Conservation (phyloP, 2,113 vertebrate species). For the Accipiter virgatus region DNA sequence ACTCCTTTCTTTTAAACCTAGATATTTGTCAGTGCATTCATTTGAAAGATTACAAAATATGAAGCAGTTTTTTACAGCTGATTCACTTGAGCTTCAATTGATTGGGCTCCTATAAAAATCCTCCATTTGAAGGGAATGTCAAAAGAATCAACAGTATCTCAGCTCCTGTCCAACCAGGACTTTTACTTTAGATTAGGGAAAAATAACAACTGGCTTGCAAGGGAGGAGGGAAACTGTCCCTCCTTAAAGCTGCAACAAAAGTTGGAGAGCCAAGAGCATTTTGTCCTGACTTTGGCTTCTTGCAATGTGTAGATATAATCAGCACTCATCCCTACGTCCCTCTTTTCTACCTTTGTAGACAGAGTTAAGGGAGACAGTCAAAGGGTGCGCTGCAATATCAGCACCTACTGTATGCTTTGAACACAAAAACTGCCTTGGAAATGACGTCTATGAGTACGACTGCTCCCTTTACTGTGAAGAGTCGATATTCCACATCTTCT, state of each 20-base stretch:
- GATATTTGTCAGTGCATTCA: conserved; percentile 58
- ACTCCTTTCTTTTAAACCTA: conserved; percentile 59
- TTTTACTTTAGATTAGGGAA: not conserved
- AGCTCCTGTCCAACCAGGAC: not conserved
- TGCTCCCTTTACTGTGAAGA: not conserved
- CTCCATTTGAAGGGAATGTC: conserved; percentile 24
- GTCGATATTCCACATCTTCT: not conserved
- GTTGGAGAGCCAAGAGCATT: not conserved
- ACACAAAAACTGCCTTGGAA: not conserved
- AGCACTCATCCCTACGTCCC: not conserved
- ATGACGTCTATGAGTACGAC: not conserved
- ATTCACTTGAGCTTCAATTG: conserved; percentile 51
- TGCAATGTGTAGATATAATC: not conserved
- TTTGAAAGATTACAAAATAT: conserved; percentile 63
- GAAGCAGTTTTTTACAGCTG: conserved; percentile 43
- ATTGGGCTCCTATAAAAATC: conserved; percentile 5
- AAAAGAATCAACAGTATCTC: not conserved
- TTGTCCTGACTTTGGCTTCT: not conserved
- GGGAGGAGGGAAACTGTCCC: not conserved
- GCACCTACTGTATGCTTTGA: not conserved
- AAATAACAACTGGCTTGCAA: not conserved
- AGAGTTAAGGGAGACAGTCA: not conserved
- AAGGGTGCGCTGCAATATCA: not conserved
- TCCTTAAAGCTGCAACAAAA: not conserved
- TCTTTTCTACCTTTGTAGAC: not conserved